A percentile compares a stretch with the other conserved stretches of the same genome.
Evolutionary conservation across 2,797 vertebrate species (phyloP).

Genomic region (Micrastur ruficollis): DNA sequence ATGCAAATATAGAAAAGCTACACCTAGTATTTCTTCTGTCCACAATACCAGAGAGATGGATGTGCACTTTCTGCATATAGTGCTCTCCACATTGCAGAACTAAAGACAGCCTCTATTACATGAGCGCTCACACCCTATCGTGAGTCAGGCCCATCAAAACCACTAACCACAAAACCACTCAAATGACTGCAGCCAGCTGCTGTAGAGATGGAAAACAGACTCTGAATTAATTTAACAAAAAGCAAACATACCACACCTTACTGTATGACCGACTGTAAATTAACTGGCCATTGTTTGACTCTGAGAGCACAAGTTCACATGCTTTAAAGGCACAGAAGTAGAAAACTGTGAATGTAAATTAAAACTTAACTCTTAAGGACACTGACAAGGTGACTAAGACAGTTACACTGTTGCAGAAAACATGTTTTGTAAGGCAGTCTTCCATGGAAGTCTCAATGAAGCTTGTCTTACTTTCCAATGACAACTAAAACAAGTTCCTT

Average conservation of each 20-base stretch:
- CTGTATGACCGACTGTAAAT: background rate
- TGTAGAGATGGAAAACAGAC: background rate
- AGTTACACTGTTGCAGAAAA: background rate
- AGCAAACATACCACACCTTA: conserved; percentile 1
- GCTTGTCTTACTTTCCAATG: background rate
- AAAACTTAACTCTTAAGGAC: background rate
- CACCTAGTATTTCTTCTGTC: background rate
- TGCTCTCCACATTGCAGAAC: background rate
- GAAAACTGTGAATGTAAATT: background rate
- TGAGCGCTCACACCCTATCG: background rate
- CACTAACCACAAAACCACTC: background rate
- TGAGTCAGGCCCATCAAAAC: background rate
- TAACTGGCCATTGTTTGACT: background rate
- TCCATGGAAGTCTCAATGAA: background rate
- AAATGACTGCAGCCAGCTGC: background rate
- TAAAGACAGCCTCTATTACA: background rate
- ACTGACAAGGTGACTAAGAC: background rate
- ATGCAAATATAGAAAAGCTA: background rate
- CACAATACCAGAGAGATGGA: background rate
- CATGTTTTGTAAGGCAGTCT: rapidly evolving
- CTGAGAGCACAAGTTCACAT: background rate
- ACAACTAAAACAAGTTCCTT: background rate
- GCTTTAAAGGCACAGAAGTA: background rate
- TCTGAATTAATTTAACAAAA: background rate
- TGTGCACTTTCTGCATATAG: background rate